Base-by-base conservation (phyloP, 2,797 vertebrate genomes). In the Masticophis lateralis region DNA sequence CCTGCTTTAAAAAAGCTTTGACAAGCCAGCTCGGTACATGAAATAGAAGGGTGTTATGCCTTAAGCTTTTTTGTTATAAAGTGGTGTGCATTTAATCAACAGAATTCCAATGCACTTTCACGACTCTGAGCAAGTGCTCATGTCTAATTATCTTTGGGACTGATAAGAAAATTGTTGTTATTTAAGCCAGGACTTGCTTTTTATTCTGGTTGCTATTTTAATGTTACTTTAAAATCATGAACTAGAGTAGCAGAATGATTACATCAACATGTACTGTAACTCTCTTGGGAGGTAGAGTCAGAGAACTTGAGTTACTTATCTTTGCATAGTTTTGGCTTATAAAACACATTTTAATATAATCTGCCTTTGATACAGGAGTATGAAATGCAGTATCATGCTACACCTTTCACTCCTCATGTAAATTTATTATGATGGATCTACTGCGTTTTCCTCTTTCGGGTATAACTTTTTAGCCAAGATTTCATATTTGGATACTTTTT, bases 1-100 rank as follows among this genome's bases (percentile, higher is more conserved):
- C 61, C 47, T 89, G 93, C 47, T 91, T 88, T 69, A 63, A 61
- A 91, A 63, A 56, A 91, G n/a, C 51, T 93, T 91, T 89, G 90
- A 89, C 91, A 91, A 86, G 74, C 87, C 57, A 91, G 20, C 69
- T 59, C 51, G 25, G 27, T 86, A 51, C 88, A 60, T 90, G 86
- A 86, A 92, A 86, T 86, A 86, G 32, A 86, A 37, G 28, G 47
- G 88, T 43, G 86, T 61, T 57, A 61, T 57, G 93, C 16, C 92
- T 91, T 94, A 60, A 89, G 69, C 63, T 92, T 43, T 69, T 69
- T 89, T 43, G 51, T 93, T 93, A 87, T 60, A 86, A 86, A 88
- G n/a, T 37, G 9, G 87, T 86, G 28, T 93, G 90, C 55, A 51
- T 93, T 61, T 91, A 89, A 93, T 90, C 88, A 66, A 56, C 87